These are phyloP conservation scores for Ophiothrix spiculata DNA, from an alignment of 35 echinoderm and acorn worm species.

Conservation along the genomic window DNA sequence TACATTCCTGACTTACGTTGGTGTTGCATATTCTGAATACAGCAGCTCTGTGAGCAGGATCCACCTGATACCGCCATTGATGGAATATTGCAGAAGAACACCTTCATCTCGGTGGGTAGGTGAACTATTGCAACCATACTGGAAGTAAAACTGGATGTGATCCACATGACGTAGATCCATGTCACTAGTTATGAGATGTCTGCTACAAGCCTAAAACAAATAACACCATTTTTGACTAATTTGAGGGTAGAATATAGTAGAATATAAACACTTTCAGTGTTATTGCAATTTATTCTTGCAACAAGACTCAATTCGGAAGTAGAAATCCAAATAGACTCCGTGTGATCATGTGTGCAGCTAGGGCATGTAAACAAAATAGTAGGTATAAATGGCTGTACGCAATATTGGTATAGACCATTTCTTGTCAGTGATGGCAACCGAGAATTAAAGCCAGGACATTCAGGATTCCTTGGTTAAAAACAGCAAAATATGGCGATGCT, in stretches of 20 bases:
- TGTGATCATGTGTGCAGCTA: too few relatives aligned
- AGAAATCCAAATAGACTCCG: too few relatives aligned
- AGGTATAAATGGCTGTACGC: too few relatives aligned
- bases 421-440: too few relatives aligned
- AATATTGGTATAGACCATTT: too few relatives aligned
- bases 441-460: too few relatives aligned
- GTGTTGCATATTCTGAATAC: conserved; percentile 43
- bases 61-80: conserved; percentile 81
- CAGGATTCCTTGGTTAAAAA: too few relatives aligned
- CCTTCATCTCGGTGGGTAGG: conserved; percentile 63
- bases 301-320: background rate
- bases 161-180: conserved; percentile 63
- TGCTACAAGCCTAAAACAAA: conserved; percentile 47
- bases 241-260: too few relatives aligned
- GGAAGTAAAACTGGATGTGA: conserved; percentile 74
- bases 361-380: too few relatives aligned
- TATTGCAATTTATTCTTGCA: background rate
- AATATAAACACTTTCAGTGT: background rate
- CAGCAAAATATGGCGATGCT: too few relatives aligned
- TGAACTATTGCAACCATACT: conserved; percentile 55
- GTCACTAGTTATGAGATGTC: conserved; percentile 66
- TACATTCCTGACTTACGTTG: conserved; percentile 51
- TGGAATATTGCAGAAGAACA: conserved; percentile 82
- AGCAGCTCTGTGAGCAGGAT: conserved; percentile 51
- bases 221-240: too few relatives aligned